These are phyloP conservation scores for Paracyclopina nana DNA, from an alignment of 1,140 invertebrate genomes.

Conservation along the genomic window DNA sequence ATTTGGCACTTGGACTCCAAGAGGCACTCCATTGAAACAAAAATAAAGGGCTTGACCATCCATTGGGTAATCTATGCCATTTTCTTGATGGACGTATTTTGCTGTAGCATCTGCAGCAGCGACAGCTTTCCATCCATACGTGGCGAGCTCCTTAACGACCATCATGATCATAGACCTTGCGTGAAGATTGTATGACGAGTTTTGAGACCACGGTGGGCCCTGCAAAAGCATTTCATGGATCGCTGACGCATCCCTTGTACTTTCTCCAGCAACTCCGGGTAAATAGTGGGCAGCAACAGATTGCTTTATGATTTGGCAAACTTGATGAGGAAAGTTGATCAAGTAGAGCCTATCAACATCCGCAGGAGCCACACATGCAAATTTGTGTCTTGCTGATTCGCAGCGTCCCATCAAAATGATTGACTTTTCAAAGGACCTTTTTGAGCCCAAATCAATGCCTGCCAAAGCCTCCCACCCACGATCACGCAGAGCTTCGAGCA, in stretches of 20 bases:
- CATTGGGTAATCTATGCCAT: not conserved
- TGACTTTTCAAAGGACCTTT: not conserved
- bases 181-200: not conserved
- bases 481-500: not conserved
- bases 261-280: not conserved
- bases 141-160: not conserved
- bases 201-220: not conserved
- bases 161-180: not conserved
- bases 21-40: not conserved
- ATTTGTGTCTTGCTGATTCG: not conserved
- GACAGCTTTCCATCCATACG: not conserved
- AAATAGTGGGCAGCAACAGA: not conserved
- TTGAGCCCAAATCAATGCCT: not conserved
- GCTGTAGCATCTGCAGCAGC: not conserved
- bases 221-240: not conserved
- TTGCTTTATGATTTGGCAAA: not conserved
- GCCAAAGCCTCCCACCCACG: not conserved
- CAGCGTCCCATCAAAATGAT: not conserved
- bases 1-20: not conserved
- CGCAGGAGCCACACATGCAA: not conserved
- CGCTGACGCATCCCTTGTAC: not conserved
- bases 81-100: constrained; percentile 1
- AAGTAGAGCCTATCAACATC: not conserved
- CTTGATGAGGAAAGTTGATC: not conserved
- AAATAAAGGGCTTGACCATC: not conserved